Evolutionary conservation across 2,113 vertebrate species (phyloP).

Genomic region (Pungitius pungitius): DNA sequence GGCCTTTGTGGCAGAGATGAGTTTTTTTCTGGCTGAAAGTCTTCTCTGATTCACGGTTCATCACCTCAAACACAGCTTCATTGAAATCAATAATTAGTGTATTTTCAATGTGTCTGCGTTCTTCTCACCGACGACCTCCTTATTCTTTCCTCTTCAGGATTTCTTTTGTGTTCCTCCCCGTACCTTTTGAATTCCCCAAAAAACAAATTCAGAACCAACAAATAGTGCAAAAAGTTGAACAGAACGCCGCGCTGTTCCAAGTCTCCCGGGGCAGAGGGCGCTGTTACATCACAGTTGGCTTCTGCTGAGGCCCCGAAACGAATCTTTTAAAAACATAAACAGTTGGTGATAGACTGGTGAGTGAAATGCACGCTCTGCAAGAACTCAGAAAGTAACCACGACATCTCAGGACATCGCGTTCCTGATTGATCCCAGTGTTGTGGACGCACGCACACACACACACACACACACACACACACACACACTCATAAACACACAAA

Average conservation of each 20-base stretch:
- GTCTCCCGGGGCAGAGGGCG: conserved; percentile 54
- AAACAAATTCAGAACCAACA: not conserved
- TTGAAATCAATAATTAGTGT: no score
- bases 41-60: not conserved
- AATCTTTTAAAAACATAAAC: conserved; percentile 20
- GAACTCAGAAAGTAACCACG: conserved; percentile 19
- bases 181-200: not conserved
- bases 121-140: not conserved
- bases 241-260: conserved; percentile 37
- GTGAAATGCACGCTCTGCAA: conserved; percentile 26
- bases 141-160: not conserved
- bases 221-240: not conserved
- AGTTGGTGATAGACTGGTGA: conserved; percentile 6
- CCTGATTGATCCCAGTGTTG: conserved; percentile 33
- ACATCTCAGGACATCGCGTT: conserved; percentile 29
- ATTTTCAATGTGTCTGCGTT: no score
- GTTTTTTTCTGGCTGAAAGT: not conserved
- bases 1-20: not conserved
- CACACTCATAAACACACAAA: not conserved
- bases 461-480: conserved; percentile 10
- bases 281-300: conserved; percentile 48
- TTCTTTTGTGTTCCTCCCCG: not conserved
- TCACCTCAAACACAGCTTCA: not conserved
- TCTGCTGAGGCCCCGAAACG: not conserved
- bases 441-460: conserved; percentile 4